Evolutionary conservation across 2,797 vertebrate genomes (phyloP).

Genomic region (Otus scops): DNA sequence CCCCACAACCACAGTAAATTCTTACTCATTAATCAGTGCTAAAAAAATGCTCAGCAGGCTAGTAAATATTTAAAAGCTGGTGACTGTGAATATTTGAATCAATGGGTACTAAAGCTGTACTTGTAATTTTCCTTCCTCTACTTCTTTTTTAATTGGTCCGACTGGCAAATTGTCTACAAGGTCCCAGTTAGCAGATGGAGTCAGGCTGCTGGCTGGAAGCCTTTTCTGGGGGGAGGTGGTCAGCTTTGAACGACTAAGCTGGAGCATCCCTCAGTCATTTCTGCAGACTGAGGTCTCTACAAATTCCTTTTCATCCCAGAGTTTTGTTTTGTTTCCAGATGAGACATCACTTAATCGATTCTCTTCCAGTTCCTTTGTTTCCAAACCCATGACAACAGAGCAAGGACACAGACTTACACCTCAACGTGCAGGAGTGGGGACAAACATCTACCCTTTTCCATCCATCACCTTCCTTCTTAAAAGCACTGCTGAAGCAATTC

Average conservation of each 20-base stretch:
- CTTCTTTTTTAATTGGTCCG: constrained; percentile 27
- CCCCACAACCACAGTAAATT: constrained; percentile 6
- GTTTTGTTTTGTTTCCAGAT: constrained; percentile 34
- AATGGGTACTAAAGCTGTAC: constrained; percentile 28
- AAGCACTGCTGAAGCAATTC: not conserved
- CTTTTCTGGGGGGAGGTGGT: not conserved
- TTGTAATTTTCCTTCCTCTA: constrained; percentile 16
- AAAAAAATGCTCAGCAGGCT: constrained; percentile 33
- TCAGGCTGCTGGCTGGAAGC: constrained; percentile 8
- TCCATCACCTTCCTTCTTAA: not conserved
- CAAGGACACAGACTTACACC: not conserved
- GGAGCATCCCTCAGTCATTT: not conserved
- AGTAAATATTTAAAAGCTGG: constrained; percentile 67
- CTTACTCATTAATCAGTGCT: constrained; percentile 52
- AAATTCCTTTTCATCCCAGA: not conserved
- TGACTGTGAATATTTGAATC: constrained; percentile 56
- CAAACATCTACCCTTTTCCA: not conserved
- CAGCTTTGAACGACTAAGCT: not conserved
- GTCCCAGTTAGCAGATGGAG: constrained; percentile 12
- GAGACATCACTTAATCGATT: not conserved
- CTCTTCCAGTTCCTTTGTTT: constrained; percentile 4
- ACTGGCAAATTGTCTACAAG: constrained; percentile 40
- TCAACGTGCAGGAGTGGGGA: not conserved
- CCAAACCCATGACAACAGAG: not conserved
- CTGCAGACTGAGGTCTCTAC: not conserved